Evolutionary conservation across 2,888 invertebrate genomes (phyloP), one percentile per base, ranked within the genome.

Genomic region (Carabus problematicus): DNA sequence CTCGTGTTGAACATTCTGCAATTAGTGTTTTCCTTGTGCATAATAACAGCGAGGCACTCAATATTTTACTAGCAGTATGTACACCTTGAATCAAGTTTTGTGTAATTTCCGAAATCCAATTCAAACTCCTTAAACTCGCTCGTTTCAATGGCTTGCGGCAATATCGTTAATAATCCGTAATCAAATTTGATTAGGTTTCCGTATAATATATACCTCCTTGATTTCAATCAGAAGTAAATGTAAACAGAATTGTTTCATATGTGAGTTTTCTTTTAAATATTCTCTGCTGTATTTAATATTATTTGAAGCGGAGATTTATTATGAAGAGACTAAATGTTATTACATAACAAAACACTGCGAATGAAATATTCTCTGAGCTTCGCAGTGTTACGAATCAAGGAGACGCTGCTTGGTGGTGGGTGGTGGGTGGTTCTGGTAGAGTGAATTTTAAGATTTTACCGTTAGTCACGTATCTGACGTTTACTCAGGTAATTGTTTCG

Each of bases 401-500:
- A n/a, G n/a, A n/a, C n/a, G n/a, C n/a, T n/a, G n/a, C n/a, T n/a
- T n/a, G n/a, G n/a, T n/a, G n/a, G 29, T 8, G 29, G 29, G 12
- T 18, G 12, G 11, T 9, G 11, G 1, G 29, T 8, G 39, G 29
- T 29, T 8, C 29, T 39, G 8, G 56, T 40, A 19, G 9, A 12
- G 29, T 56, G 40, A 56, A 11, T 40, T 56, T 56, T 56, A 40
- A 56, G 56, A 56, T 56, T 56, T 56, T 29, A 56, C 56, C 29
- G 56, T 29, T 56, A 56, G 56, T 18, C 56, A 59, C 39, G 59
- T 59, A 52, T 16, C 39, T 42, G 56, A 56, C 56, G 66, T 66
- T 59, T 66, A 66, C 59, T 59, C 49, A 66, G 66, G 59, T 66
- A 66, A 66, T 66, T 66, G 66, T 66, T 66, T 66, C 59, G 58